Evolutionary conservation across 2,113 vertebrate genomes (phyloP).

Genomic region (Willisornis vidua): DNA sequence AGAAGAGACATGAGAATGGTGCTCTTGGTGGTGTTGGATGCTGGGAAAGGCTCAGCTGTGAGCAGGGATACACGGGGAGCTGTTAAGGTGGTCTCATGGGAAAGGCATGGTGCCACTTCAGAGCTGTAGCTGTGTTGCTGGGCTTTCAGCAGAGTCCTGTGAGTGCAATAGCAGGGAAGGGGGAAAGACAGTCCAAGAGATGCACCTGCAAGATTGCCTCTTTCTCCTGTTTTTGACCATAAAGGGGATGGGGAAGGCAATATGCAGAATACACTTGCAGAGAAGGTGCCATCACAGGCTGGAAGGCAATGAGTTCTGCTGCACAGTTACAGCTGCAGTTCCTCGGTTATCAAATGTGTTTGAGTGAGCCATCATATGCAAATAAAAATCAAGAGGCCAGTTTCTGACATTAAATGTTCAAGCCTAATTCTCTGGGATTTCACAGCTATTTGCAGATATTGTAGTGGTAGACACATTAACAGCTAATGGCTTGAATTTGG

Average conservation of each 20-base stretch:
- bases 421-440: slow-evolving; percentile 12
- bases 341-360: not conserved
- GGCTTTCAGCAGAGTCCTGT: not conserved
- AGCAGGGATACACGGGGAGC: not conserved
- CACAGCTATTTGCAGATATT: not conserved
- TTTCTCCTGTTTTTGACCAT: not conserved
- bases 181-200: not conserved
- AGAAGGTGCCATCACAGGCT: not conserved
- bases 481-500: slow-evolving; percentile 12
- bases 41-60: not conserved
- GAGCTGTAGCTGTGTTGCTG: not conserved
- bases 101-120: fast-evolving
- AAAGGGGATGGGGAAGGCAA: not conserved
- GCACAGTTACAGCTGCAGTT: not conserved
- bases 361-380: not conserved
- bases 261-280: fast-evolving
- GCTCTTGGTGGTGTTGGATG: not conserved
- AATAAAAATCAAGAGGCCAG: not conserved
- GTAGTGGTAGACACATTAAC: not conserved
- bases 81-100: not conserved
- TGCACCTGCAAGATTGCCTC: not conserved
- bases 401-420: not conserved
- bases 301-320: not conserved
- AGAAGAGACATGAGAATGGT: not conserved
- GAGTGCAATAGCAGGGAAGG: not conserved